Base-by-base conservation (phyloP, 2,797 vertebrate genomes). In the Microctenopoma steveboyesi region DNA sequence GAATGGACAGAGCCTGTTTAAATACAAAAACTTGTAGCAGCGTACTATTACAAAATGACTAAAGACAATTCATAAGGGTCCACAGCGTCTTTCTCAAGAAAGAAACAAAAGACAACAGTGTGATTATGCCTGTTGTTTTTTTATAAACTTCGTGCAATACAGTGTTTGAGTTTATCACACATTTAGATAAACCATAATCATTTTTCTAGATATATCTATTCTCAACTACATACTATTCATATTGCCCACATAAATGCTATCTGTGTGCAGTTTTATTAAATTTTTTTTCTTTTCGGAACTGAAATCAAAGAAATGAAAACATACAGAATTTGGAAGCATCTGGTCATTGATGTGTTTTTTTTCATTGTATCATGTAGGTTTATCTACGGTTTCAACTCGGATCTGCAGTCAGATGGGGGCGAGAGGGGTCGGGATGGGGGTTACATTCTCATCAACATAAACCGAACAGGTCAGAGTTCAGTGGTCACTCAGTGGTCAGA, bases 121-220 rank as follows among this genome's bases (percentile, higher is more conserved):
- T 90, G 55, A 86, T 86, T 71, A 83, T 84, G 78, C 88, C 83
- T 89, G 85, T 87, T 82, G 76, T 69, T 83, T 83, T 83, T 94
- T 91, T 94, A 94, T 92, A 94, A 94, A 94, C 76, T 89, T 92
- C 93, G 92, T 94, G 93, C 93, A 94, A 92, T 94, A 94, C 94
- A 94, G 91, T 94, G 91, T 94, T 93, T 89, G 68, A 91, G 90
- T 93, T 93, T 92, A 93, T 92, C 93, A 94, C 91, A 94, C 92
- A 94, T 92, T 92, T 92, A 91, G 92, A 94, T 93, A 93, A 93
- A 94, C 92, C 92, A 88, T 91, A 93, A 94, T 91, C 92, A 88
- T 91, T 91, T 88, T 71, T 92, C 91, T 94, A 89, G 79, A 89
- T 92, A 92, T 90, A 91, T 88, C 91, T 92, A 93, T 90, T 93